A percentile compares a stretch with the other conserved stretches of the same genome.
phyloP scores from a whole-genome alignment of 2,888 invertebrate genomes.

The Apamea epomidion region DNA sequence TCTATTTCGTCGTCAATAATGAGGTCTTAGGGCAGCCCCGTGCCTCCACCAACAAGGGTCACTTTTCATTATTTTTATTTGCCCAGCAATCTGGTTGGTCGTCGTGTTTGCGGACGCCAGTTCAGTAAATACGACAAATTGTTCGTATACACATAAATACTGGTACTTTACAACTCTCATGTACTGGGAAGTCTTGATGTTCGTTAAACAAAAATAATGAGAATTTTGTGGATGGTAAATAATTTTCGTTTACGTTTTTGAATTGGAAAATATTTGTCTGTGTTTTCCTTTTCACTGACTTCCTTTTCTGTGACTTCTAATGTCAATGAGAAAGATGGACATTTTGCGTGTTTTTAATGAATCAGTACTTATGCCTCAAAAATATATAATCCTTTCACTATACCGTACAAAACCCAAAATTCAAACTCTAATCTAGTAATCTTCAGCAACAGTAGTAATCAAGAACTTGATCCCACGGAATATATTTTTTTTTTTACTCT shows the following conservation, averaged over 20 bases:
- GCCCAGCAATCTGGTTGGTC: constrained; percentile 80
- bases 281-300: neutral
- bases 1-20: constrained; percentile 62
- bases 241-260: constrained; percentile 17
- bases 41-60: constrained; percentile 62
- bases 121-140: constrained; percentile 76
- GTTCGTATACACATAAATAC: constrained; percentile 67
- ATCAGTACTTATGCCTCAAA: neutral
- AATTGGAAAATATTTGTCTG: constrained; percentile 17
- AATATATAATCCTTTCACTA: neutral
- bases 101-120: constrained; percentile 64
- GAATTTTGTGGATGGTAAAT: constrained; percentile 56
- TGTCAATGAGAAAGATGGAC: neutral
- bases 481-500: neutral
- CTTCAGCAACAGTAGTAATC: neutral
- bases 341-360: neutral
- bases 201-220: constrained; percentile 65
- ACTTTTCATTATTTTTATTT: constrained; percentile 83
- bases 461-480: neutral
- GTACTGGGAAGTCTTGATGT: constrained; percentile 37
- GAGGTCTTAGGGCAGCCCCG: constrained; percentile 48
- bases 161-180: constrained; percentile 52
- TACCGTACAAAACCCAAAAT: neutral
- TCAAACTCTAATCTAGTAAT: neutral
- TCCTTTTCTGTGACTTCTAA: neutral